Evolutionary conservation across 2,113 vertebrate species (phyloP).

Genomic region (Narcine bancroftii): DNA sequence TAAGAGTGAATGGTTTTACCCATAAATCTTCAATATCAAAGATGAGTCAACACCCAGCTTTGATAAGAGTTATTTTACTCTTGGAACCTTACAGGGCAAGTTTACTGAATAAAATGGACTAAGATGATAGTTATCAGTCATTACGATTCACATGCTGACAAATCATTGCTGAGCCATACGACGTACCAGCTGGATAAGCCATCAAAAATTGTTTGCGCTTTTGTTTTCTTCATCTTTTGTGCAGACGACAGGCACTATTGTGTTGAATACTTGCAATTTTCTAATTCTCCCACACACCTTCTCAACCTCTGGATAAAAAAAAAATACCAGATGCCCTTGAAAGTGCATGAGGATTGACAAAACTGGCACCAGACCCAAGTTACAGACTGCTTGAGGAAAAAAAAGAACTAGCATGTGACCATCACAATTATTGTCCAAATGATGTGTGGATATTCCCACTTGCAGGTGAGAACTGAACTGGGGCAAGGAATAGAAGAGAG

Average conservation of each 20-base stretch:
- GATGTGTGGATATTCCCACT: not conserved
- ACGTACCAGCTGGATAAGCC: not conserved
- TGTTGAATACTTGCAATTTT: not conserved
- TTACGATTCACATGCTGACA: not conserved
- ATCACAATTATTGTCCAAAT: not conserved
- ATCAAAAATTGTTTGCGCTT: too few species aligned
- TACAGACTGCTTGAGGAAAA: not conserved
- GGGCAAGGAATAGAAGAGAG: not conserved
- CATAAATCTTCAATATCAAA: conserved; percentile 61
- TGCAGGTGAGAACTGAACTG: not conserved
- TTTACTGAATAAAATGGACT: not conserved
- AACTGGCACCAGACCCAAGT: not conserved
- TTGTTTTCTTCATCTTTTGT: not conserved
- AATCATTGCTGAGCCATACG: not conserved
- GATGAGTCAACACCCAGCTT: not conserved
- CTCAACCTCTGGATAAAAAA: not conserved
- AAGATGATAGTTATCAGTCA: not conserved
- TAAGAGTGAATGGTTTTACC: conserved; percentile 74
- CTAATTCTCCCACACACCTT: not conserved
- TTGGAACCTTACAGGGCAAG: too few species aligned
- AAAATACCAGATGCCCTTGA: not conserved
- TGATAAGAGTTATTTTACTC: not conserved
- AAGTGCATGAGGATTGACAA: not conserved
- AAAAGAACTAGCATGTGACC: not conserved
- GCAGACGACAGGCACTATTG: not conserved